Percentiles rank a stretch among this genome's conserved stretches.
These are phyloP conservation scores for Atta cephalotes DNA, from an alignment of 1,140 invertebrate species.

Conservation along the genomic window DNA sequence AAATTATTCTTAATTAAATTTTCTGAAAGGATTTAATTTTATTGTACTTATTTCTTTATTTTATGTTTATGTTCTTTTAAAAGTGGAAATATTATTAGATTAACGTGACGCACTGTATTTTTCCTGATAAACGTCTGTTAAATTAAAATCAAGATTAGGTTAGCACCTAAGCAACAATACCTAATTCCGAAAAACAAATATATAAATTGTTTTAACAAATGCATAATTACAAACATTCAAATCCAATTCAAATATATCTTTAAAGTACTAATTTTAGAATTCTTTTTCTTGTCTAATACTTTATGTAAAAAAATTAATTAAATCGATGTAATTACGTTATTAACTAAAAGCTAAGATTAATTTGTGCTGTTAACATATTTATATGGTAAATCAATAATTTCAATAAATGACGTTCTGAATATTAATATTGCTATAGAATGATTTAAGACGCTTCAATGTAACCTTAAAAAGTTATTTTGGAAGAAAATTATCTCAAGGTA, in stretches of 20 bases:
- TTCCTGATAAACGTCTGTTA: too few relatives aligned
- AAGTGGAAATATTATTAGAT: neutral
- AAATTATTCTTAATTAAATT: neutral
- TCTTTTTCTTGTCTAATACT: neutral
- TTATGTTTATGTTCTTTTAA: neutral
- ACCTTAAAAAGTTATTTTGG: constrained; percentile 26
- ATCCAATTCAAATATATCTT: neutral
- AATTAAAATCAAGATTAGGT: too few relatives aligned
- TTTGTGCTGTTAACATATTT: neutral
- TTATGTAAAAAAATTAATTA: neutral
- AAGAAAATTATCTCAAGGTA: constrained; percentile 50
- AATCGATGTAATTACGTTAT: neutral
- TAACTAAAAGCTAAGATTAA: neutral
- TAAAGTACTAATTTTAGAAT: neutral
- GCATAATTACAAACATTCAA: neutral
- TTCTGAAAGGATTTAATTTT: neutral
- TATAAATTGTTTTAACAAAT: neutral
- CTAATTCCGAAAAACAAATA: too few relatives aligned
- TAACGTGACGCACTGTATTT: too few relatives aligned
- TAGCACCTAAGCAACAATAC: too few relatives aligned
- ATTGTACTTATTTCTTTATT: neutral
- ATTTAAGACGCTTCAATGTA: neutral
- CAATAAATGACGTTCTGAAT: neutral
- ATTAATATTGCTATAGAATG: neutral
- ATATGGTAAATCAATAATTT: neutral